These are phyloP conservation scores for Bambusicola thoracicus DNA, from an alignment of 2,113 vertebrate genomes.

Conservation along the genomic window DNA sequence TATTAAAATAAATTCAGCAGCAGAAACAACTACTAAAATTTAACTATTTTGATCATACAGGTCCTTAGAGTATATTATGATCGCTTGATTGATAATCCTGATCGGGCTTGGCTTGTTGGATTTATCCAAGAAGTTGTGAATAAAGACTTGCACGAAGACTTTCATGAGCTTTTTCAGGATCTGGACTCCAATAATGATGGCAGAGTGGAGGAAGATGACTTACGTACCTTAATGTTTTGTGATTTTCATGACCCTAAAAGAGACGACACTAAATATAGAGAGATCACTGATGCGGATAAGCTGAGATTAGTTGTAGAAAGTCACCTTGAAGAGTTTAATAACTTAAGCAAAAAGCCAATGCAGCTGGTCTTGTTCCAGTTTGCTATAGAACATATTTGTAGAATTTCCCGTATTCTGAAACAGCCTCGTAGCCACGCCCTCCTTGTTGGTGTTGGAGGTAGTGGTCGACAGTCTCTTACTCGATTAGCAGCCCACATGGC, in stretches of 20 bases:
- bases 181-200: conserved; percentile 85
- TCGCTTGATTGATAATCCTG: conserved; percentile 86
- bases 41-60: conserved; percentile 61
- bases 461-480: conserved; percentile 90
- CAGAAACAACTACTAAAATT: not conserved
- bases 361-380: conserved; percentile 91
- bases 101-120: conserved; percentile 85
- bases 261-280: conserved; percentile 86
- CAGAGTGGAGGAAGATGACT: conserved; percentile 86
- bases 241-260: conserved; percentile 89
- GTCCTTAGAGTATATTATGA: conserved; percentile 92
- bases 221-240: conserved; percentile 92
- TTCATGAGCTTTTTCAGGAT: conserved; percentile 84
- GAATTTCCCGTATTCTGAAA: conserved; percentile 90
- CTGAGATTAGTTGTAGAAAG: conserved; percentile 83
- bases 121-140: conserved; percentile 79
- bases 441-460: conserved; percentile 91
- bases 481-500: conserved; percentile 90
- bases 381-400: conserved; percentile 90
- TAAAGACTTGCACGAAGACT: conserved; percentile 82
- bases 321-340: conserved; percentile 90
- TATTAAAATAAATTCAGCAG: not conserved
- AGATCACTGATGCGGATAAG: conserved; percentile 77
- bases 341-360: conserved; percentile 89
- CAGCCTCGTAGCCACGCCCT: conserved; percentile 90